Percentiles rank a stretch among this genome's conserved stretches.
Conservation (phyloP, 1,140 invertebrate species). For the Batillaria attramentaria region DNA sequence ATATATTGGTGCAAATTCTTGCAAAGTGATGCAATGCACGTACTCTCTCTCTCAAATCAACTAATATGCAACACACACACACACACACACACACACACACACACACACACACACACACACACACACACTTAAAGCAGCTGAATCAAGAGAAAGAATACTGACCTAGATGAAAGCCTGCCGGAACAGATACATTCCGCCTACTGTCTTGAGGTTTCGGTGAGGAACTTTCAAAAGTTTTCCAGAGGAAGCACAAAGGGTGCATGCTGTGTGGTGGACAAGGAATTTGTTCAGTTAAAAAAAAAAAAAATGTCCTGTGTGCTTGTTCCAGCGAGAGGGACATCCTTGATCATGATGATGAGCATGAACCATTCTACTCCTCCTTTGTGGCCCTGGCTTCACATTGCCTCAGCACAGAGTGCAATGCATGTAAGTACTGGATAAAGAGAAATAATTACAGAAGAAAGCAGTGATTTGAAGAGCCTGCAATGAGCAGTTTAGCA, state of each 20-base stretch:
- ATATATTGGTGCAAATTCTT: background rate
- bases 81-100: background rate
- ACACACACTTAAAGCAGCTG: background rate
- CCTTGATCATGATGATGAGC: conserved; percentile 81
- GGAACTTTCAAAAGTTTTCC: too few relatives aligned
- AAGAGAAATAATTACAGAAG: conserved; percentile 32
- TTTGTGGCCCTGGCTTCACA: conserved; percentile 83
- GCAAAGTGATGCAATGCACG: background rate
- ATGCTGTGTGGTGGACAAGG: too few relatives aligned
- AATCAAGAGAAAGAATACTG: background rate
- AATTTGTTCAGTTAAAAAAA: too few relatives aligned
- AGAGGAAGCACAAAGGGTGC: too few relatives aligned
- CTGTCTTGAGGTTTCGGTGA: background rate
- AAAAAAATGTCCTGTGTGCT: too few relatives aligned
- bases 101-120: conserved; percentile 14
- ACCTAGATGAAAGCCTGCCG: background rate
- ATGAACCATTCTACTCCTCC: conserved; percentile 83
- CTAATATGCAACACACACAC: background rate
- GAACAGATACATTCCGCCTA: background rate
- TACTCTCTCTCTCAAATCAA: background rate
- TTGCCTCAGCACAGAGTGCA: conserved; percentile 81
- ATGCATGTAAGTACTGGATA: conserved; percentile 77
- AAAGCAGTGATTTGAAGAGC: too few relatives aligned
- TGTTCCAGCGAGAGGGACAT: conserved; percentile 82
- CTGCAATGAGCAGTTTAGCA: too few relatives aligned